Base-by-base conservation (phyloP, 1,140 invertebrate genomes). In the Zophobas atratus region DNA sequence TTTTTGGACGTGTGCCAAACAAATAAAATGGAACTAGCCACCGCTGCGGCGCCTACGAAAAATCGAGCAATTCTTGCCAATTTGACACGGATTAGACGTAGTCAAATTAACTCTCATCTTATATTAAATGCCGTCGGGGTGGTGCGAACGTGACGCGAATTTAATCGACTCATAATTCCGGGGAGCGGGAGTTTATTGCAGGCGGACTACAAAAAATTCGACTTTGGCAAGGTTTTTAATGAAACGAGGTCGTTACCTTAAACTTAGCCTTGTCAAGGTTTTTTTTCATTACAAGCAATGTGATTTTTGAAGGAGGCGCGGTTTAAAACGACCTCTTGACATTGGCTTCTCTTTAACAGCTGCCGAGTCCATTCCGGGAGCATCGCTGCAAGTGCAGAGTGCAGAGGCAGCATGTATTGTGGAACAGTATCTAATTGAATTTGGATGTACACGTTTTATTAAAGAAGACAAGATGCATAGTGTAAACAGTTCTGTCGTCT, bases 381-480 rank as follows among this genome's bases (percentile, higher is more conserved):
- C 39, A 36, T 20, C 20, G 20, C 20, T 20, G 20, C 20, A 20
- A 20, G 56, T 48, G 6, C 2, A 20, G 39, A 36, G 33, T n/a
- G 56, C 56, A 36, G 39, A 67, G 39, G 60, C 41, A 67, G 60
- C 43, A 20, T 20, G 20, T 39, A 43, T 67, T 43, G 39, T 41
- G 0, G 60, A 67, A 67, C 39, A 67, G 43, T 67, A 39, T 67
- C 60, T 43, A 67, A 67, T 67, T 67, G 38, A 67, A 67, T 43
- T 20, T 20, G 20, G 20, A n/a, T 43, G 60, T 43, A 43, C 33
- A 67, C 39, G 39, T 4, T 41, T n/a, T n/a, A 67, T 20, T 43
- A 20, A 67, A 67, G 39, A 20, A 43, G 39, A 43, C 6, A 5
- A 38, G 38, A 43, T 39, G 60, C n/a, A 39, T 38, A 38, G 4